Conservation (phyloP, 2,113 vertebrate species). For the Galbula dea region DNA sequence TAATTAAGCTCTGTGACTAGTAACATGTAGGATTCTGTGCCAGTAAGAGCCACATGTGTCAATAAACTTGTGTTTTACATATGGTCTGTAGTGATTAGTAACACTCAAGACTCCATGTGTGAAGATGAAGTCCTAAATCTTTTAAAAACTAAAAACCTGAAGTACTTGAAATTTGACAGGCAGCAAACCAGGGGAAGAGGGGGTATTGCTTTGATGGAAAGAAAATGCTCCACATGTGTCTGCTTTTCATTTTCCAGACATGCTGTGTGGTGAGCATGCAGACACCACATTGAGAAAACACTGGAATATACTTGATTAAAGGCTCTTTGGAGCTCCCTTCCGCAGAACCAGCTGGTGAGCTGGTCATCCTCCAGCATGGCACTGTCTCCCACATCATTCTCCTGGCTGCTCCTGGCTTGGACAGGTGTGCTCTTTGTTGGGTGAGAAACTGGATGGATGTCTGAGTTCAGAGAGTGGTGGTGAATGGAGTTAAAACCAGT, state of each 20-base stretch:
- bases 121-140: background rate
- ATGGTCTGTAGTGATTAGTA: background rate
- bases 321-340: background rate
- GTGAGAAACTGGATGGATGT: too few relatives aligned
- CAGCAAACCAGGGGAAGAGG: rapidly evolving
- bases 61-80: background rate
- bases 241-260: background rate
- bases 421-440: too few relatives aligned
- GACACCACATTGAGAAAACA: background rate
- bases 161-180: background rate
- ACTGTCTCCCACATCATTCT: too few relatives aligned
- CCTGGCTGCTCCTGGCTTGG: too few relatives aligned
- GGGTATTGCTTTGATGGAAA: background rate
- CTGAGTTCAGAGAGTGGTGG: too few relatives aligned
- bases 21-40: background rate
- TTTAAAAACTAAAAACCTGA: background rate
- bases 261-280: rapidly evolving
- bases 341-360: background rate
- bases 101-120: background rate
- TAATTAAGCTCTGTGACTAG: background rate
- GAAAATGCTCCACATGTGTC: background rate
- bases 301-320: background rate
- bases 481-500: too few relatives aligned
- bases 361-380: background rate
- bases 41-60: too few relatives aligned